phyloP scores from a whole-genome alignment of 2,797 vertebrate species.

The Pipistrellus kuhlii region DNA sequence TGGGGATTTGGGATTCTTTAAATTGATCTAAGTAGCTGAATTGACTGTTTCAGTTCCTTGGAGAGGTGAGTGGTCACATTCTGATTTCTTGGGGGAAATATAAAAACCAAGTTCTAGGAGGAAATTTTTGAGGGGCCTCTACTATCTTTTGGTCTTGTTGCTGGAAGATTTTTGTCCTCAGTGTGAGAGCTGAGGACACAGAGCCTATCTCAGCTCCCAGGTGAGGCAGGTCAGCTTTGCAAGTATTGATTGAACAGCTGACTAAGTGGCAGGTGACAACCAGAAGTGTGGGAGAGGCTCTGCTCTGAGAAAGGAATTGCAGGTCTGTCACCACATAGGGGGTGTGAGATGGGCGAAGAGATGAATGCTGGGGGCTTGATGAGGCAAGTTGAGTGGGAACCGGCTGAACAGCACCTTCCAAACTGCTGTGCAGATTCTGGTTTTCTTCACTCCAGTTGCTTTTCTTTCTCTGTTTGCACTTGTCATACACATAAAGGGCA shows the following conservation, averaged over 20 bases:
- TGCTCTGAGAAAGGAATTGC: neutral
- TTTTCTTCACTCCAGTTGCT: neutral
- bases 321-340: neutral
- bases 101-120: neutral
- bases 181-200: neutral
- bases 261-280: neutral
- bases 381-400: neutral
- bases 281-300: neutral
- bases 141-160: neutral
- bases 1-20: neutral
- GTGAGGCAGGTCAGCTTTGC: neutral
- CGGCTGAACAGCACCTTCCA: neutral
- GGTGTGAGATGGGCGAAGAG: neutral
- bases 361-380: neutral
- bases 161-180: neutral
- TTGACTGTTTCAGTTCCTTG: neutral
- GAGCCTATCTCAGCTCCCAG: neutral
- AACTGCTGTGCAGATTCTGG: neutral
- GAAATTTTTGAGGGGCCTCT: neutral
- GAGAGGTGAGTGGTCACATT: neutral
- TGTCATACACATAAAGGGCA: slow-evolving; percentile 71
- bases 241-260: neutral
- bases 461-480: slow-evolving; percentile 61
- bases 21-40: slow-evolving; percentile 27
- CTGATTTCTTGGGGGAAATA: neutral